These are phyloP conservation scores for Leucoma salicis DNA, from an alignment of 2,888 invertebrate species.

Conservation along the genomic window DNA sequence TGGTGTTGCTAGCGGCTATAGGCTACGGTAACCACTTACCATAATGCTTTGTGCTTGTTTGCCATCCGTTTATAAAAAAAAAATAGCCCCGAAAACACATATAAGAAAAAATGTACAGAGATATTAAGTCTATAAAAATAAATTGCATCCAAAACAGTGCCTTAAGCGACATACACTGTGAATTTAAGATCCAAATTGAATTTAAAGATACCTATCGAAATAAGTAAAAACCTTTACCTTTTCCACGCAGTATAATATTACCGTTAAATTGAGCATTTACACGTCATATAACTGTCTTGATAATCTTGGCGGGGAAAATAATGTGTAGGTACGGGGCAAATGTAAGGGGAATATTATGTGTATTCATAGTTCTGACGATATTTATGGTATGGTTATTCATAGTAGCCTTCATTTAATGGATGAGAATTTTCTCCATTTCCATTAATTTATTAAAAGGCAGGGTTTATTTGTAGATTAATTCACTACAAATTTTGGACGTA, in stretches of 20 bases:
- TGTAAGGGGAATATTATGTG: not conserved
- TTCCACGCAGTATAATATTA: constrained; percentile 1
- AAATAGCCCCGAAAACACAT: too few relatives aligned
- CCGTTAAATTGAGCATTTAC: constrained; percentile 4
- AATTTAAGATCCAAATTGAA: constrained; percentile 5
- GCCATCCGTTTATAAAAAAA: too few relatives aligned
- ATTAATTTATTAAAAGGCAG: not conserved
- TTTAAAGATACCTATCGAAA: constrained; percentile 1
- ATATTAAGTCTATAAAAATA: too few relatives aligned
- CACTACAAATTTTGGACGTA: too few relatives aligned
- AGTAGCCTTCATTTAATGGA: not conserved
- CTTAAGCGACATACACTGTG: not conserved
- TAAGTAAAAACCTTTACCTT: not conserved
- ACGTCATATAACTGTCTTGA: not conserved
- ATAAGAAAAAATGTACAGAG: too few relatives aligned
- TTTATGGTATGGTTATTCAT: not conserved
- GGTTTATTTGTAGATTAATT: not conserved
- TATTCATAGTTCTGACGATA: not conserved
- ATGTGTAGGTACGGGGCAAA: not conserved
- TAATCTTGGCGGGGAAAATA: constrained; percentile 2
- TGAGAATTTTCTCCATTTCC: too few relatives aligned
- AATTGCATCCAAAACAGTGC: not conserved
- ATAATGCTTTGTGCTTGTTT: too few relatives aligned
- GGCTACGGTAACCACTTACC: too few relatives aligned
- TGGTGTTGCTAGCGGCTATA: too few relatives aligned